phyloP scores from a whole-genome alignment of 2,888 invertebrate species.

The Tricholauxania praeusta region DNA sequence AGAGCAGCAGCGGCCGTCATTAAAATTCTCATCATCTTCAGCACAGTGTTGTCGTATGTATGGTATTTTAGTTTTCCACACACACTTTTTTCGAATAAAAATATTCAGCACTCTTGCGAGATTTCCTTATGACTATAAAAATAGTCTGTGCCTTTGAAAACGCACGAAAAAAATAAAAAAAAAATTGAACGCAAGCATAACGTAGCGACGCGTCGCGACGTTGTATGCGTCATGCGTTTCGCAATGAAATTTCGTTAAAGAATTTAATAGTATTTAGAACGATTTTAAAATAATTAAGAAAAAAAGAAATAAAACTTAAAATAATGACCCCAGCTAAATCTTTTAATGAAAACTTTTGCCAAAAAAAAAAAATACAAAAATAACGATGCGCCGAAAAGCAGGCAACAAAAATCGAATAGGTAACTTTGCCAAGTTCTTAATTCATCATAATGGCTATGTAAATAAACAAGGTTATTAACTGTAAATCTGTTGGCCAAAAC shows the following conservation, averaged over 20 bases:
- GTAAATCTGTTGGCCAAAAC: too few relatives aligned
- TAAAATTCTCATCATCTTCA: not conserved
- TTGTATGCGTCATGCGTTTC: slow-evolving; percentile 25
- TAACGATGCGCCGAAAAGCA: too few relatives aligned
- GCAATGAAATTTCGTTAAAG: not conserved
- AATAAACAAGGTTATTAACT: too few relatives aligned
- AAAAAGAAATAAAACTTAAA: too few relatives aligned
- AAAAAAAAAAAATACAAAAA: too few relatives aligned
- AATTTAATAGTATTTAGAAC: too few relatives aligned
- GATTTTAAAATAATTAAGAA: too few relatives aligned
- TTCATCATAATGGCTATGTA: too few relatives aligned
- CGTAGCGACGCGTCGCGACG: not conserved
- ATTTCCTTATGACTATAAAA: slow-evolving; percentile 1
- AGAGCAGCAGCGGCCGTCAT: not conserved
- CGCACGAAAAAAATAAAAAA: not conserved
- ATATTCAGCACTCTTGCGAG: not conserved
- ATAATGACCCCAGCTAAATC: too few relatives aligned
- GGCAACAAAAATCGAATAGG: too few relatives aligned
- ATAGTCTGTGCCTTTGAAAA: not conserved
- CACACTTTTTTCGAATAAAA: not conserved
- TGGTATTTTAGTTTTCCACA: not conserved
- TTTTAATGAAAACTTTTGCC: too few relatives aligned
- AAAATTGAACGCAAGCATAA: not conserved
- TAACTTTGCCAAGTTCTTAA: too few relatives aligned
- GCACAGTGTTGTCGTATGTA: not conserved